Conservation (phyloP, 2,888 invertebrate genomes). For the Amphipoea oculea region DNA sequence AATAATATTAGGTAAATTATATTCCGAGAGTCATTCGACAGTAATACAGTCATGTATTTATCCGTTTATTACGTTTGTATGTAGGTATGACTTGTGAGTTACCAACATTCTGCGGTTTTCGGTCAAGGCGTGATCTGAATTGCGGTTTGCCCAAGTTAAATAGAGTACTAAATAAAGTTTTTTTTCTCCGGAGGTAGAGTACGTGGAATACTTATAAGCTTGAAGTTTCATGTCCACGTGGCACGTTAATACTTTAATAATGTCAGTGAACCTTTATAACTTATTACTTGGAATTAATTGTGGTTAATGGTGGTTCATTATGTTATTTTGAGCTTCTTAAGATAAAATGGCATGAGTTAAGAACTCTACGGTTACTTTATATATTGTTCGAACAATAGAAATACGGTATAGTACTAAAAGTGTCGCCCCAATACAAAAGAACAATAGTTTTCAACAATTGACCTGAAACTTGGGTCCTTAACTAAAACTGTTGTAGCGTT, state of each 20-base stretch:
- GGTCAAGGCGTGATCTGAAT: slow-evolving; percentile 68
- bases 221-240: slow-evolving; percentile 28
- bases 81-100: slow-evolving; percentile 52
- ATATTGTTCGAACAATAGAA: background rate
- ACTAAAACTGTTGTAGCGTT: background rate
- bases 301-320: background rate
- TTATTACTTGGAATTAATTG: slow-evolving; percentile 1
- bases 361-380: background rate
- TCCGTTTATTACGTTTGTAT: slow-evolving; percentile 42
- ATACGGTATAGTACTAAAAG: background rate
- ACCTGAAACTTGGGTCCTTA: background rate
- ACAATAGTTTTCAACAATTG: background rate
- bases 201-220: slow-evolving; percentile 51
- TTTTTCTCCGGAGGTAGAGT: slow-evolving; percentile 47
- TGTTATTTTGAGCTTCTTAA: background rate
- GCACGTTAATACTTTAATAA: slow-evolving; percentile 21
- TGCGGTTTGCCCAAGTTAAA: slow-evolving; percentile 68
- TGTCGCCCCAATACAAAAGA: background rate
- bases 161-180: slow-evolving; percentile 65
- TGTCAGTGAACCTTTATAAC: slow-evolving; percentile 1
- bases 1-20: slow-evolving; percentile 22
- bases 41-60: slow-evolving; percentile 51
- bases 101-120: slow-evolving; percentile 70
- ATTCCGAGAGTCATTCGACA: slow-evolving; percentile 30
- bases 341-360: background rate